These are phyloP conservation scores for Callospermophilus lateralis DNA, from an alignment of 2,113 vertebrate species.

Conservation along the genomic window DNA sequence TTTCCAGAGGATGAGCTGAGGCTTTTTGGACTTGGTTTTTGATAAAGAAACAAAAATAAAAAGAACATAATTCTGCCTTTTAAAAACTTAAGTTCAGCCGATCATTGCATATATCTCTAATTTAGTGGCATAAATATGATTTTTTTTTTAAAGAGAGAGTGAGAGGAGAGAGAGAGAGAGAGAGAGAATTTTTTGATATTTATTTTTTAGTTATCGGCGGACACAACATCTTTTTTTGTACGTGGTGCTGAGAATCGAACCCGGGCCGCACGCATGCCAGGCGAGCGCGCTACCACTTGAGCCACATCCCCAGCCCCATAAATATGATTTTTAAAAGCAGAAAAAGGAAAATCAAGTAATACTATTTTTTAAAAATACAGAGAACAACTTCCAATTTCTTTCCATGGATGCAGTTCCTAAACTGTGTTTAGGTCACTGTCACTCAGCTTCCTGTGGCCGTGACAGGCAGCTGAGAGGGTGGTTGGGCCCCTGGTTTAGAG, in stretches of 20 bases:
- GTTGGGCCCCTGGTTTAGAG: not conserved
- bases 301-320: too few relatives aligned
- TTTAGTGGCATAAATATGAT: not conserved
- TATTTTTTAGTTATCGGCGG: too few relatives aligned
- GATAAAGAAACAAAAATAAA: not conserved
- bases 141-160: too few relatives aligned
- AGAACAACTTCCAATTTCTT: not conserved
- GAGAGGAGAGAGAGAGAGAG: too few relatives aligned
- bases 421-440: not conserved
- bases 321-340: not conserved
- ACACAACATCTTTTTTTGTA: too few relatives aligned
- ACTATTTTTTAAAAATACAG: not conserved
- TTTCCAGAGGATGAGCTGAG: not conserved
- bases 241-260: too few relatives aligned
- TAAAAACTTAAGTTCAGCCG: not conserved
- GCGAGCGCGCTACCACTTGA: too few relatives aligned
- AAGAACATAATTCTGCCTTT: not conserved
- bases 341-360: not conserved
- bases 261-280: too few relatives aligned
- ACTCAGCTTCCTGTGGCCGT: not conserved
- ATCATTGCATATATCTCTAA: not conserved
- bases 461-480: not conserved
- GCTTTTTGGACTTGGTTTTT: conserved; percentile 5
- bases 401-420: not conserved
- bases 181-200: too few relatives aligned